These are phyloP conservation scores for Erethizon dorsatum DNA, from an alignment of 2,797 vertebrate genomes.

Conservation along the genomic window DNA sequence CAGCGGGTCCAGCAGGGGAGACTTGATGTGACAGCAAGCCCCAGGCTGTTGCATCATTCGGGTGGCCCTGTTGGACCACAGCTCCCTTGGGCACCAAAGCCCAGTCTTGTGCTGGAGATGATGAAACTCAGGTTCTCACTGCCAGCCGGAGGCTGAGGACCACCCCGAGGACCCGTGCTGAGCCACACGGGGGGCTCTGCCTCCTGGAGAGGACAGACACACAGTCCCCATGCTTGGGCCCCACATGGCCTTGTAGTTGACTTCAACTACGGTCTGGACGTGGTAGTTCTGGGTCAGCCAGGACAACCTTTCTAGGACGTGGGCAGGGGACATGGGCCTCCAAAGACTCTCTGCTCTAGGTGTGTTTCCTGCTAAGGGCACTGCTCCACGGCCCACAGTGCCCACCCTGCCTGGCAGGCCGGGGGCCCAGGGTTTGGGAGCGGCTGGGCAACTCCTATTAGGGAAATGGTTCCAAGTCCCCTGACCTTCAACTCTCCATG, in stretches of 20 bases:
- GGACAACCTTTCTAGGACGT: background rate
- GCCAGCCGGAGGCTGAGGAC: background rate
- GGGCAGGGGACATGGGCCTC: background rate
- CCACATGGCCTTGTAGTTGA: too few species aligned
- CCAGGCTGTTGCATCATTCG: background rate
- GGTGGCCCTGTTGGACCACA: background rate
- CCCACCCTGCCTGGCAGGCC: background rate
- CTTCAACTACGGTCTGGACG: background rate
- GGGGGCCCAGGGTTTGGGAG: too few species aligned
- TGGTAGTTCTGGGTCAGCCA: background rate
- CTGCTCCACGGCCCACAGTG: rapidly evolving
- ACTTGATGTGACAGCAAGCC: background rate
- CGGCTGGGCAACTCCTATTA: rapidly evolving
- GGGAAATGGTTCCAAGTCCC: rapidly evolving
- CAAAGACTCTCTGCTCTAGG: background rate
- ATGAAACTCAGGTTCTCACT: background rate
- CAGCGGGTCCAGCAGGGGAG: background rate
- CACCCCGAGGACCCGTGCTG: rapidly evolving
- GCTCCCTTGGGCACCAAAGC: slow-evolving; percentile 40
- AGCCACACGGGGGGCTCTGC: background rate
- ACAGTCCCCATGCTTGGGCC: background rate
- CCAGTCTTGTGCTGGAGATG: background rate
- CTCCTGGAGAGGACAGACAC: rapidly evolving
- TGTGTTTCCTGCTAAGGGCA: background rate
- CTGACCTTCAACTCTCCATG: background rate